A percentile compares a stretch with the other conserved stretches of the same genome.
These are phyloP conservation scores for Cyanistes caeruleus DNA, from an alignment of 2,113 vertebrate species.

Conservation along the genomic window DNA sequence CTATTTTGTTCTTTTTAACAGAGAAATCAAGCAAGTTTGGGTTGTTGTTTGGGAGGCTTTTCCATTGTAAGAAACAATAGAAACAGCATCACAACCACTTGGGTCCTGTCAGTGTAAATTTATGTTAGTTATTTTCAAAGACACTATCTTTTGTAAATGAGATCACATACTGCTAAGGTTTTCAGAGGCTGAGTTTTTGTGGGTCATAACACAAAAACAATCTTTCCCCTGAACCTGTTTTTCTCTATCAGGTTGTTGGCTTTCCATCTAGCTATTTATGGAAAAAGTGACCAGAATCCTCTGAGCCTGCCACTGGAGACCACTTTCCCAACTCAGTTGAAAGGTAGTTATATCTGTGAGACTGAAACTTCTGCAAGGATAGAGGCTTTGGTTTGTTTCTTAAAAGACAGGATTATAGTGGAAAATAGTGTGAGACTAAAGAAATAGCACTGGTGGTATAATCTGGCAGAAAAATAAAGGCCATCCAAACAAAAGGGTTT, in stretches of 20 bases:
- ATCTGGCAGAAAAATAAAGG: conserved; percentile 69
- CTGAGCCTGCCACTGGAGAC: not conserved
- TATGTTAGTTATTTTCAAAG: not conserved
- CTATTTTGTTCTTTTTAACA: not conserved
- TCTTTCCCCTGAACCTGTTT: not conserved
- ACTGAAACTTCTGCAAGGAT: conserved; percentile 28
- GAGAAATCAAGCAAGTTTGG: not conserved
- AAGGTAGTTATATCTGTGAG: conserved; percentile 6
- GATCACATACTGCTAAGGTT: not conserved
- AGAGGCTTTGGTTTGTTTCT: conserved; percentile 38
- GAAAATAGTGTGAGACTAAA: conserved; percentile 50
- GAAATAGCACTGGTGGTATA: conserved; percentile 47
- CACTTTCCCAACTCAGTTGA: not conserved
- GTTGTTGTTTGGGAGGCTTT: not conserved
- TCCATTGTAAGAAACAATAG: not conserved
- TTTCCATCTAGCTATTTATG: not conserved
- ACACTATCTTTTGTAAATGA: not conserved
- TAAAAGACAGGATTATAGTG: conserved; percentile 27
- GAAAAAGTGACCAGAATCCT: not conserved
- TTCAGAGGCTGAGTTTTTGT: not conserved
- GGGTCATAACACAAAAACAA: not conserved
- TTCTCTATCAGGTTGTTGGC: not conserved
- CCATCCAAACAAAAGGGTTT: conserved; percentile 48
- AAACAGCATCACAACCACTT: not conserved
- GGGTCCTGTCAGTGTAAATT: not conserved